Evolutionary conservation across 2,797 vertebrate species (phyloP), one percentile per base, ranked within the genome.

Genomic region (Paedocypris micromegethes): DNA sequence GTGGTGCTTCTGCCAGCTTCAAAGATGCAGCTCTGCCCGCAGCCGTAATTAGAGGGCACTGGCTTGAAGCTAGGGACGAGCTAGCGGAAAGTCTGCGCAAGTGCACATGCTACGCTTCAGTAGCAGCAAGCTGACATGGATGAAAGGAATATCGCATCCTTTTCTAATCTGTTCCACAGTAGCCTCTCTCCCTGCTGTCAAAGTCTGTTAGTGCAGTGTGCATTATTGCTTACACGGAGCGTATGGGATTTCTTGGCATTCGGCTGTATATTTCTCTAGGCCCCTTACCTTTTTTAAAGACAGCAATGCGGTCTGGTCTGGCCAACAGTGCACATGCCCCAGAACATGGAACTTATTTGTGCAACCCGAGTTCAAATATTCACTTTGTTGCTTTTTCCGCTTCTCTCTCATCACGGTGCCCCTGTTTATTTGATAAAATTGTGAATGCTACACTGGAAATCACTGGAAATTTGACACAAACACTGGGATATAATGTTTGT

Each of bases 31-130:
- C 77, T 72, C 70, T 73, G 65, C 72, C 78, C 81, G 60, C 81
- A 79, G 77, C 71, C 69, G 54, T 77, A 83, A 83, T 83, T 81
- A 83, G 74, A 83, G 81, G 74, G 75, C 71, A 74, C 74, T 23
- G 70, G 70, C 75, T 70, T 54, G 42, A 72, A 79, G 72, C 71
- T 70, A 72, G 70, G 75, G 77, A 80, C 77, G 74, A 61, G 76
- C 73, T 74, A 80, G 77, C 72, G 74, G 72, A 75, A 77, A 81
- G 72, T 79, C 77, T 81, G 72, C 46, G 73, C 77, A 76, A 81
- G 79, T 77, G 78, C 75, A 75, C 73, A 64, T 71, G 71, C 69
- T 74, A 74, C 63, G 51, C 77, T 75, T 73, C 72, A 70, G 66
- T 72, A 78, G 77, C 70, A 72, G 59, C 55, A 37, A 58, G 58